These are phyloP conservation scores for Orthosia gracilis DNA, from an alignment of 2,888 invertebrate species.

Conservation along the genomic window DNA sequence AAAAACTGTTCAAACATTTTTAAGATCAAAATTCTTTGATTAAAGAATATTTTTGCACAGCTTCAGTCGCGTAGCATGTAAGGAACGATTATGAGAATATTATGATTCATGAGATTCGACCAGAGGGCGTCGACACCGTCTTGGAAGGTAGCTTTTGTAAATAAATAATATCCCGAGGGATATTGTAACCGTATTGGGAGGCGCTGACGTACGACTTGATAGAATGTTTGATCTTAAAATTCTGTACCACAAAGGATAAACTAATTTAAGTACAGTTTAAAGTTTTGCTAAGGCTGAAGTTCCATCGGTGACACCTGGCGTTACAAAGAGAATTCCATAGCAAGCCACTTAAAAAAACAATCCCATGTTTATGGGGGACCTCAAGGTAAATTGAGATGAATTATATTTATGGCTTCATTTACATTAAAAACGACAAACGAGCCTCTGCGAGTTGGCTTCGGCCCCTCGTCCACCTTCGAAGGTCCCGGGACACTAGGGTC, in stretches of 20 bases:
- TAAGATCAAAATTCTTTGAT: conserved; percentile 10
- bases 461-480: no score
- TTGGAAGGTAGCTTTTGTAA: conserved; percentile 32
- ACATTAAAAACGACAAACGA: no score
- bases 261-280: neutral
- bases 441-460: no score
- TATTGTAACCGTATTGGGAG: neutral
- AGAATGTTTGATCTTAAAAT: conserved; percentile 13
- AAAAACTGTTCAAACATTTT: neutral
- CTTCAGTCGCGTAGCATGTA: conserved; percentile 9
- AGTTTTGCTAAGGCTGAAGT: neutral
- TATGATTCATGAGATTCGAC: conserved; percentile 59
- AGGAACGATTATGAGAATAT: conserved; percentile 48
- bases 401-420: no score
- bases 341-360: neutral
- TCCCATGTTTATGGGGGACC: no score
- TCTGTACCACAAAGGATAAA: neutral
- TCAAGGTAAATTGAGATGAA: no score
- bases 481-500: no score
- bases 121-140: conserved; percentile 56
- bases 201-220: neutral
- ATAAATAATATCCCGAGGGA: conserved; percentile 52
- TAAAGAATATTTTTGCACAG: conserved; percentile 26
- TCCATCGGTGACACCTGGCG: neutral
- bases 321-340: neutral